These are phyloP conservation scores for Metacarcinus magister DNA, from an alignment of 2,888 invertebrate genomes.

Conservation along the genomic window DNA sequence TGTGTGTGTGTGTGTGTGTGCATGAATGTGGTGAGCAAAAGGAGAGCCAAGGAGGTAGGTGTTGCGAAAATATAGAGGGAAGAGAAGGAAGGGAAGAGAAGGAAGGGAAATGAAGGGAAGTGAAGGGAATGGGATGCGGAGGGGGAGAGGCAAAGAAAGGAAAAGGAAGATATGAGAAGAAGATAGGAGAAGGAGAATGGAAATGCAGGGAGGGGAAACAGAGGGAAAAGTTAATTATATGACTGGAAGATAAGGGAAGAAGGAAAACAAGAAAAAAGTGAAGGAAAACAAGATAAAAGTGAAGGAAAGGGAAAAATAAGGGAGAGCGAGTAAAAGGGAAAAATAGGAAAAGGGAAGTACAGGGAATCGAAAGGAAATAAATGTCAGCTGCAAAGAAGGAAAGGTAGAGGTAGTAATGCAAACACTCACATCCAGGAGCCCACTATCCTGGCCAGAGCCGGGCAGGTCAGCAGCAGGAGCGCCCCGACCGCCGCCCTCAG, in stretches of 20 bases:
- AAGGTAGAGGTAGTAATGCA: background rate
- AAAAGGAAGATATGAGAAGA: background rate
- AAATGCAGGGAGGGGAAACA: background rate
- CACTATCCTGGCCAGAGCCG: slow-evolving; percentile 71
- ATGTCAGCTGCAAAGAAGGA: background rate
- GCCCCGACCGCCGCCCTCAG: slow-evolving; percentile 68
- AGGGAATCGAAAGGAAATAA: background rate
- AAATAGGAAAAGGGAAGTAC: background rate
- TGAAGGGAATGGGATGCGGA: background rate
- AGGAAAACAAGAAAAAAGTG: background rate
- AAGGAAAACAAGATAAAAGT: background rate
- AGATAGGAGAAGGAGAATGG: background rate
- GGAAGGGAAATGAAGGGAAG: background rate
- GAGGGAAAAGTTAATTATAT: no score
- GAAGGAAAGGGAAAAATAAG: background rate
- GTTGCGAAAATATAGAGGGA: background rate
- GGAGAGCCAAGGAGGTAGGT: background rate
- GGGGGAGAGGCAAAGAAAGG: background rate
- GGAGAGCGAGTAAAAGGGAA: background rate
- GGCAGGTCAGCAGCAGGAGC: slow-evolving; percentile 69
- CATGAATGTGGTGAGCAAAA: background rate
- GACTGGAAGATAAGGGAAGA: background rate
- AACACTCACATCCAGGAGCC: slow-evolving; percentile 76
- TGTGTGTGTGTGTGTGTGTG: background rate
- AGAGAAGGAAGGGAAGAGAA: background rate